A percentile compares a stretch with the other conserved stretches of the same genome.
These are phyloP conservation scores for Eupeodes latifasciatus DNA, from an alignment of 2,888 invertebrate genomes.

Conservation along the genomic window DNA sequence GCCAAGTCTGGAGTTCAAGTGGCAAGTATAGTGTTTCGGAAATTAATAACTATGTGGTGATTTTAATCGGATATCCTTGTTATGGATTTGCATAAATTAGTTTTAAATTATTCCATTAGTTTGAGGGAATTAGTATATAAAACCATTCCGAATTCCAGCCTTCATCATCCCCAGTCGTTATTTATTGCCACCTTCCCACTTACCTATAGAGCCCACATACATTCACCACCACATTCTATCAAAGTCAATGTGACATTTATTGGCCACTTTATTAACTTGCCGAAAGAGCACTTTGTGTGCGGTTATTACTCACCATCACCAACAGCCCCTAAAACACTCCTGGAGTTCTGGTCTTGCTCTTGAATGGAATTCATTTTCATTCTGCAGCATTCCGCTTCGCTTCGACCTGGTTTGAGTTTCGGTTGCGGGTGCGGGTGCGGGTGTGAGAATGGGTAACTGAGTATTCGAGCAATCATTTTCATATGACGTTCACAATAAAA, in stretches of 20 bases:
- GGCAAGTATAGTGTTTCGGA: constrained; percentile 46
- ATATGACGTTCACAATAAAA: constrained; percentile 70
- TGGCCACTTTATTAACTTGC: constrained; percentile 75
- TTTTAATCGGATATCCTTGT: constrained; percentile 60
- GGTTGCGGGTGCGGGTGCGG: not conserved
- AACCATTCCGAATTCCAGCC: not conserved
- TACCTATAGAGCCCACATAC: not conserved
- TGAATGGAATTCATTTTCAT: constrained; percentile 49
- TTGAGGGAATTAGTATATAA: constrained; percentile 13
- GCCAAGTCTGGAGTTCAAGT: not conserved
- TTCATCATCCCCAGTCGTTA: too few species aligned
- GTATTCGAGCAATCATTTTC: constrained; percentile 63
- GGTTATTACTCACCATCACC: constrained; percentile 60
- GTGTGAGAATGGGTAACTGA: not conserved
- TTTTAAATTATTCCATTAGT: constrained; percentile 60
- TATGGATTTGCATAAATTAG: constrained; percentile 64
- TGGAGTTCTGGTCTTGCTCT: constrained; percentile 3
- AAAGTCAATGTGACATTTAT: constrained; percentile 74
- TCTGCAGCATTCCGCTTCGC: constrained; percentile 35
- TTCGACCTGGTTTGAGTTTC: too few species aligned
- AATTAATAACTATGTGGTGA: constrained; percentile 65
- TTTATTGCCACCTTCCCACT: not conserved
- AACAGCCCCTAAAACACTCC: constrained; percentile 23
- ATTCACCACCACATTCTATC: constrained; percentile 58
- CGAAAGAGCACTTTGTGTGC: constrained; percentile 68